These are phyloP conservation scores for Pycnomerus fuliginosus DNA, from an alignment of 2,888 invertebrate genomes.

Conservation along the genomic window DNA sequence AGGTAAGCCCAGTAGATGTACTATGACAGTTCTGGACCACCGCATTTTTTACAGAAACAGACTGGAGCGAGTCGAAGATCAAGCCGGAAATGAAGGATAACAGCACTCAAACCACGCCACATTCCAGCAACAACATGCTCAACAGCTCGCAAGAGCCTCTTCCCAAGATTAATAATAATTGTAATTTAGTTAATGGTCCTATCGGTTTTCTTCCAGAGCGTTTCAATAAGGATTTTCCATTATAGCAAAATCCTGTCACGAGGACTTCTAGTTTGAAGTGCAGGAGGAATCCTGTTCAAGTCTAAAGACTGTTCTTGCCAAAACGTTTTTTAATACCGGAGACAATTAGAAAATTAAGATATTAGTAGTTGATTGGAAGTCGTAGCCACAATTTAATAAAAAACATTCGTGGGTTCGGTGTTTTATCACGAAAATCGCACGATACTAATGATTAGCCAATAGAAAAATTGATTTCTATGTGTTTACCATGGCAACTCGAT, in stretches of 20 bases:
- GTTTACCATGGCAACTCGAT: no score
- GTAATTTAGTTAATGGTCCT: slow-evolving; percentile 49
- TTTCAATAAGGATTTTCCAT: slow-evolving; percentile 45
- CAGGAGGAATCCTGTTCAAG: slow-evolving; percentile 48
- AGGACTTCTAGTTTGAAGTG: slow-evolving; percentile 49
- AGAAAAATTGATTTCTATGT: no score
- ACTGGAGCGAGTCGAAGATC: slow-evolving; percentile 26
- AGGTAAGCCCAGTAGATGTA: slow-evolving; percentile 19
- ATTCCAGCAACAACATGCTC: slow-evolving; percentile 34
- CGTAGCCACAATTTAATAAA: no score
- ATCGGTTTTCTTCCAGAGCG: slow-evolving; percentile 39
- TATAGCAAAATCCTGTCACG: slow-evolving; percentile 47
- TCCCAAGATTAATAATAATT: slow-evolving; percentile 49
- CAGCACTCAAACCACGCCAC: slow-evolving; percentile 48
- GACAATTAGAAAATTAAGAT: no score
- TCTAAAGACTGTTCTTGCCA: slow-evolving; percentile 32
- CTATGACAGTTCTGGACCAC: background rate
- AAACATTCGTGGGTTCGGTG: no score
- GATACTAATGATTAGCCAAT: no score
- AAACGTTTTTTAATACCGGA: no score
- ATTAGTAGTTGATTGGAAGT: no score
- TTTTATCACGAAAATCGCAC: no score
- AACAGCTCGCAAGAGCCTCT: slow-evolving; percentile 40
- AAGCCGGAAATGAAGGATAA: slow-evolving; percentile 45
- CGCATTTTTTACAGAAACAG: slow-evolving; percentile 15